These are phyloP conservation scores for Cremastinae sp. DNA, from an alignment of 2,888 invertebrate genomes.

Conservation along the genomic window DNA sequence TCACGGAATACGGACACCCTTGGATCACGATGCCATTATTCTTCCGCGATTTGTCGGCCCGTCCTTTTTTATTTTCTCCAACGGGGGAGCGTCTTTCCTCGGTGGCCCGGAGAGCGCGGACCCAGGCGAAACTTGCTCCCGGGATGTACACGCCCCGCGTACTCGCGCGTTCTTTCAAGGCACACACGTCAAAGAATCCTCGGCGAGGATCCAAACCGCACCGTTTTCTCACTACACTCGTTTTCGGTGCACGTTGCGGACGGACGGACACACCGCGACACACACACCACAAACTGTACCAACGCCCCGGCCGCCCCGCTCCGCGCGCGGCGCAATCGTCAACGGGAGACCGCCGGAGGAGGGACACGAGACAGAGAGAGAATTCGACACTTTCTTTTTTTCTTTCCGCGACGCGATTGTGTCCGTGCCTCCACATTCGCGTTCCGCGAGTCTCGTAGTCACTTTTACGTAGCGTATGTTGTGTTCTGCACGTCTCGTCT, in stretches of 20 bases:
- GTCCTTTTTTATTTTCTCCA: slow-evolving; percentile 23
- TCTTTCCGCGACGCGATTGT: slow-evolving; percentile 54
- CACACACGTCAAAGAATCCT: slow-evolving; percentile 57
- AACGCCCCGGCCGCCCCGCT: slow-evolving; percentile 51
- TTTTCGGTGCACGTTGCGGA: slow-evolving; percentile 22
- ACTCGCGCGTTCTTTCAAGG: slow-evolving; percentile 61
- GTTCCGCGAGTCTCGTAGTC: no score
- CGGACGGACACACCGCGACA: slow-evolving; percentile 42
- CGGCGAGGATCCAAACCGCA: slow-evolving; percentile 33
- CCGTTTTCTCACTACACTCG: slow-evolving; percentile 30
- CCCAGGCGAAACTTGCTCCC: slow-evolving; percentile 64
- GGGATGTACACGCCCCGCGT: slow-evolving; percentile 76
- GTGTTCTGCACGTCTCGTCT: no score
- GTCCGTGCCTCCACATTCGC: slow-evolving; percentile 55
- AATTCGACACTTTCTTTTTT: slow-evolving; percentile 40
- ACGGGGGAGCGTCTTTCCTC: slow-evolving; percentile 25
- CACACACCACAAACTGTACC: slow-evolving; percentile 36
- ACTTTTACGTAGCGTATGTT: no score
- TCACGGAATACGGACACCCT: slow-evolving; percentile 38
- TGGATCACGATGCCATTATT: slow-evolving; percentile 56
- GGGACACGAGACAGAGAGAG: slow-evolving; percentile 31
- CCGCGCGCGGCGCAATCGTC: slow-evolving; percentile 47
- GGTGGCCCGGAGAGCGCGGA: slow-evolving; percentile 57
- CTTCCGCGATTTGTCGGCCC: slow-evolving; percentile 4
- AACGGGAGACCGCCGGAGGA: slow-evolving; percentile 8